Evolutionary conservation across 2,113 vertebrate species (phyloP), one percentile per base, ranked within the genome.

Genomic region (Lepidothrix coronata): DNA sequence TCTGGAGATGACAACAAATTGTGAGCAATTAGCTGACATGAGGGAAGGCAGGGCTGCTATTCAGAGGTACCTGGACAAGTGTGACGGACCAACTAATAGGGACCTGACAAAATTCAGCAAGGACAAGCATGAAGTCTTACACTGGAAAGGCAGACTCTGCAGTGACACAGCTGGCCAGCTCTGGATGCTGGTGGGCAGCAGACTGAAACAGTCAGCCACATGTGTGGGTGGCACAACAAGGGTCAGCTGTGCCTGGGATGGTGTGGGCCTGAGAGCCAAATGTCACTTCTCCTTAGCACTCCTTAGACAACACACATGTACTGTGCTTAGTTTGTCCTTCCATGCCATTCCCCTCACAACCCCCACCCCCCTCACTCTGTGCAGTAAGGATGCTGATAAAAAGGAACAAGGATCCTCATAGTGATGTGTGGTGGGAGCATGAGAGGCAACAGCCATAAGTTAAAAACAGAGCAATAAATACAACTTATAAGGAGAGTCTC

Each of bases 131-230:
- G 24, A 20, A 52, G 15, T 44, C 57, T 25, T 44, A 10, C 31
- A 33, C 48, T 33, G 22, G 39, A 55, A 54, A 54, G 17, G 11
- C 7, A 46, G 58, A 44, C 14, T 13, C 21, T 63, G 58, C 31
- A 35, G 44, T 72, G 37, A 39, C 23, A 37, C 6, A 27, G 13
- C 48, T 44, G 39, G 21, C 44, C 51, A 37, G 20, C 57, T 54
- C 33, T 27, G 39, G 48, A 55, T 54, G 25, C 17, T 54, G 48
- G 33, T 62, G 57, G 16, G 37, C 12, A 43, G 37, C 3, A 5
- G 41, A 31, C 24, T 19, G 37, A 71, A 24, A 19, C 3, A 3
- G 24, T 12, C 25, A 52, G 24, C 8, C 2, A 0, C 10, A 12
- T 83, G 37, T 25, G 19, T 52, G 55, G 9, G 31, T 61, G 14